Evolutionary conservation across 2,888 invertebrate genomes (phyloP).

Genomic region (Drosophila crucigera): DNA sequence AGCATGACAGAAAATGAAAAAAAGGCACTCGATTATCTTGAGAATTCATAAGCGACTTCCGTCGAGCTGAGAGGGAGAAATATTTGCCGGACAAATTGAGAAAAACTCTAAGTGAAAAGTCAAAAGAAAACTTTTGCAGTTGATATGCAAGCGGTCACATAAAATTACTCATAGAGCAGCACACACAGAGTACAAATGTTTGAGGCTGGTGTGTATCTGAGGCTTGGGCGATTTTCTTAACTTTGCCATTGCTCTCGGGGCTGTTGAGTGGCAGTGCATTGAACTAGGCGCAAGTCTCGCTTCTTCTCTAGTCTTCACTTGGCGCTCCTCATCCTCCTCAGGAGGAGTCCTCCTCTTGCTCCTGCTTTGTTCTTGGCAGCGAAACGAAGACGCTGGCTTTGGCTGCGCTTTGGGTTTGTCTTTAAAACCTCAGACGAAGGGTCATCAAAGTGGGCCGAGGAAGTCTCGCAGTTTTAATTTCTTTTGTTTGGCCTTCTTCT

Average conservation of each 20-base stretch:
- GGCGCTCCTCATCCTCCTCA: background rate
- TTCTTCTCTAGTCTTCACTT: constrained; percentile 17
- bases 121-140: constrained; percentile 13
- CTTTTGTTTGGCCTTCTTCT: constrained; percentile 66
- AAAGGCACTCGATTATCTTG: constrained; percentile 62
- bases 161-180: constrained; percentile 39
- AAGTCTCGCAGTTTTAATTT: constrained; percentile 70
- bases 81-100: constrained; percentile 41
- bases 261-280: constrained; percentile 64
- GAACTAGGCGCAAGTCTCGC: constrained; percentile 51
- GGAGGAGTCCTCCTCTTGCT: background rate
- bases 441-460: constrained; percentile 33
- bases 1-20: constrained; percentile 16
- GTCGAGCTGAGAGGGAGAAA: constrained; percentile 21
- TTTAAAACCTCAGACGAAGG: constrained; percentile 29
- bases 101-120: constrained; percentile 8
- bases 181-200: constrained; percentile 10
- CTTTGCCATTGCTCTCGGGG: constrained; percentile 41
- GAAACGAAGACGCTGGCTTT: constrained; percentile 51
- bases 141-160: constrained; percentile 62
- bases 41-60: constrained; percentile 42
- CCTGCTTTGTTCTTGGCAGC: constrained; percentile 66
- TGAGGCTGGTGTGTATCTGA: constrained; percentile 34
- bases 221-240: constrained; percentile 69
- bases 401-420: constrained; percentile 60